These are phyloP conservation scores for Mus pahari DNA, from an alignment of 2,113 vertebrate genomes.

Conservation along the genomic window DNA sequence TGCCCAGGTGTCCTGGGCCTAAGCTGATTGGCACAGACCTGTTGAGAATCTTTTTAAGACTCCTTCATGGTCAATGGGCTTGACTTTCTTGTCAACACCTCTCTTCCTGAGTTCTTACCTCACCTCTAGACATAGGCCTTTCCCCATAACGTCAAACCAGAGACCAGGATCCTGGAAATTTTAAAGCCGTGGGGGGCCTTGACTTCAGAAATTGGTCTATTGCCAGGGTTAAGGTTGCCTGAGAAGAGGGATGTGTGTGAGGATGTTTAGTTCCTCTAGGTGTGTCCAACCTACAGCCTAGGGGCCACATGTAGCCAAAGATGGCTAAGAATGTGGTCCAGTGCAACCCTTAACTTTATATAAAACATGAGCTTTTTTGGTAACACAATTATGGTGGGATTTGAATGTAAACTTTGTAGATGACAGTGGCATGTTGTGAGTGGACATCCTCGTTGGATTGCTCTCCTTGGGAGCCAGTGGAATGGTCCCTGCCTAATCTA, in stretches of 20 bases:
- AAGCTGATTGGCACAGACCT: not conserved
- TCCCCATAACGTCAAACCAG: not conserved
- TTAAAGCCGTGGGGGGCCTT: fast-evolving
- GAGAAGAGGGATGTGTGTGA: too few species aligned
- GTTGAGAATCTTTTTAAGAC: conserved; percentile 18
- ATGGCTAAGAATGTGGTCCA: not conserved
- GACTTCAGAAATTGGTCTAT: not conserved
- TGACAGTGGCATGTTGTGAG: too few species aligned
- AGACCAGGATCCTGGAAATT: not conserved
- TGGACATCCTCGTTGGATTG: not conserved
- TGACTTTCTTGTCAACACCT: conserved; percentile 19
- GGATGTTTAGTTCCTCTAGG: not conserved
- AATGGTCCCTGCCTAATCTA: not conserved
- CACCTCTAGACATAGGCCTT: not conserved
- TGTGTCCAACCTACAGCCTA: not conserved
- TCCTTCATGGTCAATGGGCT: not conserved
- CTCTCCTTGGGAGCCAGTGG: not conserved
- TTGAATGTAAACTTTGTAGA: not conserved
- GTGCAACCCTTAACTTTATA: not conserved
- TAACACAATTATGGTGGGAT: not conserved
- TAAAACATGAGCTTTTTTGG: too few species aligned
- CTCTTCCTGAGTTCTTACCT: not conserved
- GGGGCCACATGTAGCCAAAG: not conserved
- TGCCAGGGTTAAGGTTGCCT: fast-evolving
- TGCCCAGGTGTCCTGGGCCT: not conserved